These are phyloP conservation scores for Lamellibrachia luymesi DNA, from an alignment of 1,140 invertebrate species.

Conservation along the genomic window DNA sequence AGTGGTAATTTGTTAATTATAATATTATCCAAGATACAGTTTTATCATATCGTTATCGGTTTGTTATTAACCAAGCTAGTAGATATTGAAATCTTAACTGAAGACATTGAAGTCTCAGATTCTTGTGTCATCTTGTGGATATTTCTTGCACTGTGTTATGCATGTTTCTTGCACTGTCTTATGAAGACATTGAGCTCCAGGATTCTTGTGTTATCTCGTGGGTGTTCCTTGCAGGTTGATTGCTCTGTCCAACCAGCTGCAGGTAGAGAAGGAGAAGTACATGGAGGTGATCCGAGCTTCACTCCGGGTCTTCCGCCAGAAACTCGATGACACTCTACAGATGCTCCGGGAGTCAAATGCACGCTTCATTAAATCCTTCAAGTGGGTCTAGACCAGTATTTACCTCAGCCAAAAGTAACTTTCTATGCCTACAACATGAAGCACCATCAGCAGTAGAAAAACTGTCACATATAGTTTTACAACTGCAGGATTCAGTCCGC, in stretches of 20 bases:
- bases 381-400: constrained; percentile 28
- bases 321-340: constrained; percentile 53
- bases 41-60: background rate
- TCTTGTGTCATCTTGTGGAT: background rate
- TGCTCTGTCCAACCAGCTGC: constrained; percentile 46
- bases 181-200: background rate
- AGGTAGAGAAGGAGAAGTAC: constrained; percentile 48
- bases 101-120: background rate
- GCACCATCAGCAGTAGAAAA: background rate
- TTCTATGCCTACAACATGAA: too few species aligned
- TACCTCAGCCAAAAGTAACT: too few species aligned
- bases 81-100: background rate
- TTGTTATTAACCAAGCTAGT: too few species aligned
- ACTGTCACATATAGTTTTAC: background rate
- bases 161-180: background rate
- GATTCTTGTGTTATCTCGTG: background rate
- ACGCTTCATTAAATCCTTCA: constrained; percentile 55
- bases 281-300: constrained; percentile 53
- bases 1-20: too few species aligned
- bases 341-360: constrained; percentile 55
- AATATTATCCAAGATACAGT: background rate
- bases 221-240: constrained; percentile 42
- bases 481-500: background rate
- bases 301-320: constrained; percentile 50
- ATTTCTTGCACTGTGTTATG: background rate